Percentiles rank a stretch among this genome's conserved stretches.
Evolutionary conservation across 2,113 vertebrate genomes (phyloP).

Genomic region (Ochotona princeps): DNA sequence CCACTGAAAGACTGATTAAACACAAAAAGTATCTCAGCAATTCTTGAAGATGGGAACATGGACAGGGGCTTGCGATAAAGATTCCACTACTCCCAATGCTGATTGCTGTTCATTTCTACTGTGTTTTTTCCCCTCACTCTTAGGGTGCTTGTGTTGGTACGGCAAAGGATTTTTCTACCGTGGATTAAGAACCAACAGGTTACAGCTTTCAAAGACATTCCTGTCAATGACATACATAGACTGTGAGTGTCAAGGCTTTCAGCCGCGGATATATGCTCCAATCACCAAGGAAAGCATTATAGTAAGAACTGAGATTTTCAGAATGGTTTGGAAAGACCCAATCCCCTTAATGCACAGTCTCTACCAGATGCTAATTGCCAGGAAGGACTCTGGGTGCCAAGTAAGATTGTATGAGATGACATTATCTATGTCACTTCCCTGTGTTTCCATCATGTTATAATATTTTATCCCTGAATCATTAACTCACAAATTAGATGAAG

Average conservation of each 20-base stretch:
- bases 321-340: background rate
- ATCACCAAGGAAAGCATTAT: background rate
- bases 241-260: background rate
- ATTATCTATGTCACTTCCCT: background rate
- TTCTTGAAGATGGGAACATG: background rate
- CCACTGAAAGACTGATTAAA: too few species aligned
- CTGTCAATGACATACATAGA: background rate
- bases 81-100: background rate
- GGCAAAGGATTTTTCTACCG: background rate
- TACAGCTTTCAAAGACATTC: background rate
- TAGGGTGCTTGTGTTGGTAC: background rate
- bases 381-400: background rate
- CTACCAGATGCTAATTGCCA: background rate
- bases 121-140: background rate
- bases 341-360: background rate
- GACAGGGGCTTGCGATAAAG: background rate
- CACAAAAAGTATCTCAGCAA: background rate
- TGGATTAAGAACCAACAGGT: background rate
- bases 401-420: background rate
- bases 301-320: conserved; percentile 16
- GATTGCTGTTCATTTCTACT: background rate
- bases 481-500: conserved; percentile 59
- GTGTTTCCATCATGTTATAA: background rate
- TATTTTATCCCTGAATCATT: conserved; percentile 43
- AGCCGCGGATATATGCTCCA: background rate